Conservation (phyloP, 2,797 vertebrate genomes). For the Pipistrellus kuhlii region DNA sequence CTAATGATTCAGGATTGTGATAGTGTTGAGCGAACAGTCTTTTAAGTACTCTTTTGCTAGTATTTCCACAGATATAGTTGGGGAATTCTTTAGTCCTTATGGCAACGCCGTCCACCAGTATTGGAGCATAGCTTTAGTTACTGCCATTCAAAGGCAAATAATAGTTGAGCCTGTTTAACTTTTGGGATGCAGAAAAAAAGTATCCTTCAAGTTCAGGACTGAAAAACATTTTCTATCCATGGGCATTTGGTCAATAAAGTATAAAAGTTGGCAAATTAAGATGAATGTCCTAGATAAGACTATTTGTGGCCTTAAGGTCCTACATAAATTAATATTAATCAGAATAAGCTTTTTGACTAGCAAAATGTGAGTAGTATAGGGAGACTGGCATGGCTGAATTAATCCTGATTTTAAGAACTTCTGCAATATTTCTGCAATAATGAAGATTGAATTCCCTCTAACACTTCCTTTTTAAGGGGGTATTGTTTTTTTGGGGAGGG, state of each 20-base stretch:
- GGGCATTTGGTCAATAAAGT: neutral
- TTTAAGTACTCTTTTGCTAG: neutral
- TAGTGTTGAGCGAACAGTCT: neutral
- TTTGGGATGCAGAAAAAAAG: neutral
- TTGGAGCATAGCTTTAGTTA: neutral
- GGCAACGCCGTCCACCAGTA: neutral
- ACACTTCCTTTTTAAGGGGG: neutral
- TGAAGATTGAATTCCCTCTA: neutral
- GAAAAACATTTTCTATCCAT: neutral
- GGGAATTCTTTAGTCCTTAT: neutral
- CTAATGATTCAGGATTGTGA: neutral
- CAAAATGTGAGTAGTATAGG: too few species aligned
- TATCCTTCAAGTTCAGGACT: neutral
- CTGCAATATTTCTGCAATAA: neutral
- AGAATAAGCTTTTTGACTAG: too few species aligned
- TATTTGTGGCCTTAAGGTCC: too few species aligned
- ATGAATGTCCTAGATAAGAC: neutral
- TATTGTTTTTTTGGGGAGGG: neutral
- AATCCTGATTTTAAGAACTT: neutral
- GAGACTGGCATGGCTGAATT: too few species aligned
- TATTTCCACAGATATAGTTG: neutral
- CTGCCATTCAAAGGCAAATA: neutral
- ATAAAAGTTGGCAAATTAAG: neutral
- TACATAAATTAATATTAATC: too few species aligned
- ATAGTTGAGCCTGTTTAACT: neutral